Conservation (phyloP, 1,140 invertebrate species). For the Lordiphosa mommai region DNA sequence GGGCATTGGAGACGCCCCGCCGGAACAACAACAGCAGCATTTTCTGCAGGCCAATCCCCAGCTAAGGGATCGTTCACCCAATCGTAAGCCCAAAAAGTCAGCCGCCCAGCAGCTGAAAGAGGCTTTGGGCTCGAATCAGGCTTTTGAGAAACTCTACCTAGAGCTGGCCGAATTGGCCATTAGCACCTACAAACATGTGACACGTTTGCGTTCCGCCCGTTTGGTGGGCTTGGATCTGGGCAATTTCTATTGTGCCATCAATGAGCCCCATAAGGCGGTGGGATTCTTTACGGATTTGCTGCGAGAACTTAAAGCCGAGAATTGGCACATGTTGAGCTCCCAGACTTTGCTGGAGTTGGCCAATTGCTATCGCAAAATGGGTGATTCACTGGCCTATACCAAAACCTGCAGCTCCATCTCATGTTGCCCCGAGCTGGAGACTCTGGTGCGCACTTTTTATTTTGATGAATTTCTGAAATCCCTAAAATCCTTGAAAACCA, state of each 20-base stretch:
- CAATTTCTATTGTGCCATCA: constrained; percentile 92
- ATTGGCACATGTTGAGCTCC: constrained; percentile 90
- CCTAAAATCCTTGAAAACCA: constrained; percentile 81
- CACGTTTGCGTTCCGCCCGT: constrained; percentile 90
- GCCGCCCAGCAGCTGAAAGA: constrained; percentile 93
- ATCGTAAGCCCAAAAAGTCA: constrained; percentile 80
- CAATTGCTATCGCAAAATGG: constrained; percentile 89
- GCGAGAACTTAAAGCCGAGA: constrained; percentile 91
- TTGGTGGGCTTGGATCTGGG: constrained; percentile 94
- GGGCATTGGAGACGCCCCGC: constrained; percentile 89
- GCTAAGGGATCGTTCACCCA: constrained; percentile 69
- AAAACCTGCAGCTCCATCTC: constrained; percentile 89
- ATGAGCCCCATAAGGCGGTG: constrained; percentile 92
- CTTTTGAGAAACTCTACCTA: constrained; percentile 94
- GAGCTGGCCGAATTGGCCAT: constrained; percentile 96
- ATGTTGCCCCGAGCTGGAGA: constrained; percentile 86
- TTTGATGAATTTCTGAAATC: constrained; percentile 88
- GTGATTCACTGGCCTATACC: constrained; percentile 86
- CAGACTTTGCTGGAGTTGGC: constrained; percentile 92
- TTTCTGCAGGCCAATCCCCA: constrained; percentile 68
- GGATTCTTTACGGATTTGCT: constrained; percentile 93
- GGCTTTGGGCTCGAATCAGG: constrained; percentile 92
- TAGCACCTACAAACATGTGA: constrained; percentile 97
- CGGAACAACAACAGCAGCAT: constrained; percentile 44
- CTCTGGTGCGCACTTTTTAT: constrained; percentile 87